Conservation (phyloP, 2,113 vertebrate genomes). For the Thermophis baileyi region DNA sequence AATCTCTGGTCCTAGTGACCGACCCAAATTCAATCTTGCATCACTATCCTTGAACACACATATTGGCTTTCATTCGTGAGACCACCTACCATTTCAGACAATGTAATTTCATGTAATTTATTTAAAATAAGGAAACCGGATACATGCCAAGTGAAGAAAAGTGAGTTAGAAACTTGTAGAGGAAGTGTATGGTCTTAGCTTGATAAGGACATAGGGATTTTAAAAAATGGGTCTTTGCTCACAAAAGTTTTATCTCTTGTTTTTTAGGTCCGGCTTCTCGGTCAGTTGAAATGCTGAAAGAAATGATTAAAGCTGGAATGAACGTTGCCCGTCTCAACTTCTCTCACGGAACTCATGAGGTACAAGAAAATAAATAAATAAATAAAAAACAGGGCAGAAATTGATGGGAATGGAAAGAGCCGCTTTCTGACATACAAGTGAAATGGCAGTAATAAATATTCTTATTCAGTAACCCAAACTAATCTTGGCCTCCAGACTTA, state of each 20-base stretch:
- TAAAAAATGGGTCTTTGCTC: not conserved
- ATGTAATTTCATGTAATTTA: not conserved
- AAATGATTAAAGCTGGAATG: conserved; percentile 99
- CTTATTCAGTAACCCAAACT: not conserved
- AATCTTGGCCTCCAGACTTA: not conserved
- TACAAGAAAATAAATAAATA: conserved; percentile 50
- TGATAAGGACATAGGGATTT: not conserved
- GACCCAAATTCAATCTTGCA: too few species aligned
- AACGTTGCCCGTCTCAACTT: conserved; percentile 97
- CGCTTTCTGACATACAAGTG: not conserved
- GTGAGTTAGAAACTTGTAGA: not conserved
- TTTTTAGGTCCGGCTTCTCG: conserved; percentile 86
- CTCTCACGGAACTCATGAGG: conserved; percentile 96
- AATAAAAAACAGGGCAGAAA: not conserved
- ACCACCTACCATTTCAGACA: not conserved
- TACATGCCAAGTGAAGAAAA: not conserved
- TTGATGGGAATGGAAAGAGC: not conserved
- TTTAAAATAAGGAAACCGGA: not conserved
- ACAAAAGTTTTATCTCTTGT: not conserved
- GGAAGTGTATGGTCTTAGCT: not conserved
- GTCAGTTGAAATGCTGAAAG: conserved; percentile 83
- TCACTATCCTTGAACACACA: too few species aligned
- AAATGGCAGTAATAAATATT: not conserved
- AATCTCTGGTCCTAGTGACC: too few species aligned
- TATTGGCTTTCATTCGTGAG: too few species aligned